Evolutionary conservation across 2,888 invertebrate species (phyloP).

Genomic region (Panopea generosa): DNA sequence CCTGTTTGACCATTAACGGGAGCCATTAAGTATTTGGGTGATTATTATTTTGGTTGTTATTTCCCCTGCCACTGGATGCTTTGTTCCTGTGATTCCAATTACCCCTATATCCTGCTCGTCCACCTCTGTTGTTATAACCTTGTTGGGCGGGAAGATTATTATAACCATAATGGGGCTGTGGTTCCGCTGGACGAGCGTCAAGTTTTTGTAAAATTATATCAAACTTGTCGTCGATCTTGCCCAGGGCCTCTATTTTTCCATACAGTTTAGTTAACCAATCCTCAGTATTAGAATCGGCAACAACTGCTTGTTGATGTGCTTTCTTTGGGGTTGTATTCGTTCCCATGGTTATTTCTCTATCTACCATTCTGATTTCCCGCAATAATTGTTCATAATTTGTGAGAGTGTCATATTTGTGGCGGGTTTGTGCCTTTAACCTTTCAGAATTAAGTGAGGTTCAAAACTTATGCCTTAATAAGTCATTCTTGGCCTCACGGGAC

Average conservation of each 20-base stretch:
- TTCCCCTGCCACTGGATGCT: neutral
- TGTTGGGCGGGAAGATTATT: no score
- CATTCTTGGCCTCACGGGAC: conserved; percentile 5
- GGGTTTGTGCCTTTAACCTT: conserved; percentile 4
- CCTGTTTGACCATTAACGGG: neutral
- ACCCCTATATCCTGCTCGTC: no score
- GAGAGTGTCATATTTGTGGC: conserved; percentile 13
- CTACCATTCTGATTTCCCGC: conserved; percentile 2
- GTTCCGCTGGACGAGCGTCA: neutral
- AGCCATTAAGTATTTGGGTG: conserved; percentile 1
- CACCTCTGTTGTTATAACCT: no score
- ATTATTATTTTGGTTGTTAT: neutral
- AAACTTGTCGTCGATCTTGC: neutral
- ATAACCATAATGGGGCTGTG: no score
- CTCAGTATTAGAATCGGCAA: no score
- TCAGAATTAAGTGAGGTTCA: conserved; percentile 1
- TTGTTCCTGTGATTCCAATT: neutral
- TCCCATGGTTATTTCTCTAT: neutral
- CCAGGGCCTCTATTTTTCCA: neutral
- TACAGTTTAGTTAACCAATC: no score
- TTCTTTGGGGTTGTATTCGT: no score
- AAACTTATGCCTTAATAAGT: conserved; percentile 6
- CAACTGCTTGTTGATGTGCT: no score
- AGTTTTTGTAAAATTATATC: neutral
- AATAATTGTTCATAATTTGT: conserved; percentile 1